Percentiles rank a stretch among this genome's conserved stretches.
Evolutionary conservation across 2,888 invertebrate species (phyloP).

Genomic region (Chirona hameri): DNA sequence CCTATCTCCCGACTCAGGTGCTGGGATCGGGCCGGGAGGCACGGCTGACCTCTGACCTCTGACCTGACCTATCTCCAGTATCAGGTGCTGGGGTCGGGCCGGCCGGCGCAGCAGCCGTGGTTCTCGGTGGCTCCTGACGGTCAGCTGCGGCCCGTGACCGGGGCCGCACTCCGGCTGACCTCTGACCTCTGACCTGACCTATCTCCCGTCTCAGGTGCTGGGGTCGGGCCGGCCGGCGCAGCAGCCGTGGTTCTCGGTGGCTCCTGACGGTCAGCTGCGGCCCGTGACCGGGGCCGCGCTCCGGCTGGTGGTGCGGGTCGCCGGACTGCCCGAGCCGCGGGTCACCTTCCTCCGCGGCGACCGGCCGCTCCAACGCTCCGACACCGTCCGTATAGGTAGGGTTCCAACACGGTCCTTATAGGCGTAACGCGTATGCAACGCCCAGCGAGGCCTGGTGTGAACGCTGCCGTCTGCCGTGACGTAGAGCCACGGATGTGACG

Average conservation of each 20-base stretch:
- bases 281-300: not conserved
- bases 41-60: not conserved
- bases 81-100: conserved; percentile 2
- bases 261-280: conserved; percentile 44
- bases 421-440: no score
- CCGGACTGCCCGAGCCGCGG: conserved; percentile 51
- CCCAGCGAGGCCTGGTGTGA: no score
- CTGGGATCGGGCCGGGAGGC: no score
- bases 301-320: conserved; percentile 45
- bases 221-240: not conserved
- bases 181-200: not conserved
- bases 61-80: not conserved
- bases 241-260: conserved; percentile 47
- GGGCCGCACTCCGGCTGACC: not conserved
- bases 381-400: conserved; percentile 35
- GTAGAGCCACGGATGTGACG: no score
- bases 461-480: no score
- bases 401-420: no score
- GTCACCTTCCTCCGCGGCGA: conserved; percentile 50
- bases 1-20: no score
- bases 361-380: conserved; percentile 36
- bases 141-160: not conserved
- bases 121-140: conserved; percentile 47
- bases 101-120: conserved; percentile 44
- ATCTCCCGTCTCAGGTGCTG: not conserved